Evolutionary conservation across 2,113 vertebrate genomes (phyloP).

Genomic region (Platichthys stellatus): DNA sequence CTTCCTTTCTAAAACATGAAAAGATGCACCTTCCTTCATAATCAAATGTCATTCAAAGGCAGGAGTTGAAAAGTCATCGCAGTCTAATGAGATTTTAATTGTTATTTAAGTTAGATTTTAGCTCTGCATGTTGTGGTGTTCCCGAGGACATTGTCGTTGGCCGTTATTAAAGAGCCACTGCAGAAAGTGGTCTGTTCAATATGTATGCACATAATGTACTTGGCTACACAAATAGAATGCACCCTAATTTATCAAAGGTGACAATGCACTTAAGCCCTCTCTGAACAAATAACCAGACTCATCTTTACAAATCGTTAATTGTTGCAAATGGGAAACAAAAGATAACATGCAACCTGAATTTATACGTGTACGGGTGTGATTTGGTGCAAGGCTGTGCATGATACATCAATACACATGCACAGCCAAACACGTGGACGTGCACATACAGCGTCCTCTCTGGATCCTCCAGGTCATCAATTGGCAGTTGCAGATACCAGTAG

Average conservation of each 20-base stretch:
- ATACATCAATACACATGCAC: background rate
- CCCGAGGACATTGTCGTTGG: background rate
- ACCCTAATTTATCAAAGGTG: constrained; percentile 65
- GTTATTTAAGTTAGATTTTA: background rate
- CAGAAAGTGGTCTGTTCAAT: constrained; percentile 13
- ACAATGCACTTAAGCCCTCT: constrained; percentile 61
- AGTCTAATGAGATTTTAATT: background rate
- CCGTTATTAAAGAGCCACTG: constrained; percentile 42
- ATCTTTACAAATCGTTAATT: constrained; percentile 65
- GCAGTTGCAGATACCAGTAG: constrained; percentile 61
- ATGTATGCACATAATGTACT: constrained; percentile 50
- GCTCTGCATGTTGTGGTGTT: background rate
- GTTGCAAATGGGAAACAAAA: constrained; percentile 55
- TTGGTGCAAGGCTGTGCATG: background rate
- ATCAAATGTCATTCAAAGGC: background rate
- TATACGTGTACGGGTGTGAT: background rate
- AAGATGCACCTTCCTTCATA: constrained; percentile 32
- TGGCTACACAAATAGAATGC: constrained; percentile 42
- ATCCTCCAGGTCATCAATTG: constrained; percentile 65
- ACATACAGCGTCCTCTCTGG: constrained; percentile 1
- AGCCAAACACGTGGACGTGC: background rate
- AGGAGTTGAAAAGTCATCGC: background rate
- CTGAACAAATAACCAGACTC: constrained; percentile 59
- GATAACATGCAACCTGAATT: background rate
- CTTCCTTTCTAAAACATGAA: constrained; percentile 15